Evolutionary conservation across 2,797 vertebrate species (phyloP), one percentile per base, ranked within the genome.

Genomic region (Bovichtus diacanthus): DNA sequence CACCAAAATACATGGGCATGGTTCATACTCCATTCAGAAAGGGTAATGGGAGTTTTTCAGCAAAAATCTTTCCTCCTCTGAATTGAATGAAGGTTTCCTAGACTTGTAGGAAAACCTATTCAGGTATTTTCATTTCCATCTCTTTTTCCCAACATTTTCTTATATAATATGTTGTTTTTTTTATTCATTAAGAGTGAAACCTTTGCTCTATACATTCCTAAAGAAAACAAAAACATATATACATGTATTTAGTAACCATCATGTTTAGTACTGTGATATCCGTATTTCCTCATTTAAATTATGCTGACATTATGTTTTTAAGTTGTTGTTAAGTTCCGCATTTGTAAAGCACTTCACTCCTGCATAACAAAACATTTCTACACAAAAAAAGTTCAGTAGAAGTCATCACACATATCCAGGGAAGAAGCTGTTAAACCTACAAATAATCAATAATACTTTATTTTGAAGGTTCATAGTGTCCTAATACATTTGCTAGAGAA

Each of bases 231-330:
- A 23, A 23, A 49, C 0, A 21, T 23, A 23, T 47, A 47, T 5
- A 49, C 10, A 49, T 49, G 31, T 0, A 47, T 21, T 21, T 47
- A 21, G 12, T 23, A 31, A 4, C 1, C 0, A 64, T 38, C n/a
- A 23, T 15, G 19, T 34, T 36, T 49, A 29, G 3, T 29, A 23
- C 21, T 12, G 21, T 0, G 47, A 49, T 49, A 21, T 43, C 16
- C 13, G 0, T 19, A 31, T 34, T 1, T 46, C n/a, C 9, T 13
- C n/a, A 31, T 31, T 29, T 29, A 29, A 29, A 29, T 3, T 29
- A 29, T 29, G 39, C 0, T 2, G 43, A 46, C 0, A 39, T 41
- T 0, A 41, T 15, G 0, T 41, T n/a, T n/a, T n/a, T n/a, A n/a
- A n/a, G n/a, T n/a, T n/a, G n/a, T n/a, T n/a, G n/a, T 46, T 47